Percentiles rank a stretch among this genome's conserved stretches.
Conservation (phyloP, 2,113 vertebrate genomes). For the Tetrax tetrax region DNA sequence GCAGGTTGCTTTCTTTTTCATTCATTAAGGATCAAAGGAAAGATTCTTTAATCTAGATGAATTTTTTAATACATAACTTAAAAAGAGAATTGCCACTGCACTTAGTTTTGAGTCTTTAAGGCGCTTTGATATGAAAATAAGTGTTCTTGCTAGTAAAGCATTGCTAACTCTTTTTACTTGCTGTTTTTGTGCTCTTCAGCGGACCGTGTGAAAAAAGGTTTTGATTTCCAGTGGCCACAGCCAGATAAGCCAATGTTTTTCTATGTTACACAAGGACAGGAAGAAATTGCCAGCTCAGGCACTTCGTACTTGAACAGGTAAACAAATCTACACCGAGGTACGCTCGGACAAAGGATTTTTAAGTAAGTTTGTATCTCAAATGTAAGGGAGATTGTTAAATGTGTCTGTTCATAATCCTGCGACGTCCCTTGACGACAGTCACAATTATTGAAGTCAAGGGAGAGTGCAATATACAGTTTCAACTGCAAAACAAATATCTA, state of each 20-base stretch:
- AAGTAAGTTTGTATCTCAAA: background rate
- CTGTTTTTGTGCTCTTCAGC: constrained; percentile 64
- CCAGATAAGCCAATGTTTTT: constrained; percentile 99
- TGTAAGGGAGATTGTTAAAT: background rate
- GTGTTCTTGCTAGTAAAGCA: background rate
- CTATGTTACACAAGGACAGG: constrained; percentile 98
- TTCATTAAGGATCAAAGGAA: background rate
- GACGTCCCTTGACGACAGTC: background rate
- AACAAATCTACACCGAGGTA: background rate
- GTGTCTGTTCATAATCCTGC: background rate
- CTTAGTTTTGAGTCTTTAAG: background rate
- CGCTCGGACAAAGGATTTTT: background rate
- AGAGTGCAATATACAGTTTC: background rate
- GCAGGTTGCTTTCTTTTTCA: background rate
- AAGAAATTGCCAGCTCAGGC: constrained; percentile 98
- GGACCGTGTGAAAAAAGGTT: constrained; percentile 97
- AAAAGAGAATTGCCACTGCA: background rate
- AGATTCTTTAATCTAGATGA: background rate
- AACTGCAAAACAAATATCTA: background rate
- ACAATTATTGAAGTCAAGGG: background rate
- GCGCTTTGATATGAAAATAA: background rate
- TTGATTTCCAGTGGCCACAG: constrained; percentile 99
- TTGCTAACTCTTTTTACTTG: background rate
- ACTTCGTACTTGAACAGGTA: constrained; percentile 98
- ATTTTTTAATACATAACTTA: accelerated